A percentile compares a stretch with the other conserved stretches of the same genome.
Conservation (phyloP, 2,888 invertebrate genomes). For the Andrena fulva region DNA sequence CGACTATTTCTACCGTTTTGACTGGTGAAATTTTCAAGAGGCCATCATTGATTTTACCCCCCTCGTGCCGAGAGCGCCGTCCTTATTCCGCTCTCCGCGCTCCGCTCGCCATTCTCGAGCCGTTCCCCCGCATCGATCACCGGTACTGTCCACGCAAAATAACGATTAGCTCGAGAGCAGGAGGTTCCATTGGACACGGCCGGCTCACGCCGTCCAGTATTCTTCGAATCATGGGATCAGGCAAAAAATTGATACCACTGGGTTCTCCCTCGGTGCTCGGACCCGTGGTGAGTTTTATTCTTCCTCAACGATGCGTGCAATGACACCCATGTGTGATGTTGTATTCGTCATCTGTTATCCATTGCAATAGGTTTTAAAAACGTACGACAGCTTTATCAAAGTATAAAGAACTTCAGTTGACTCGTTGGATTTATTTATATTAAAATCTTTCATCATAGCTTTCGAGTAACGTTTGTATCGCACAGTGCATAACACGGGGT, state of each 20-base stretch:
- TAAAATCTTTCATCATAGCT: not conserved
- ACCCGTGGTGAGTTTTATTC: not conserved
- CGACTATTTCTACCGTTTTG: slow-evolving; percentile 78
- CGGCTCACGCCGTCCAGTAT: slow-evolving; percentile 42
- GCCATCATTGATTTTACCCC: slow-evolving; percentile 79
- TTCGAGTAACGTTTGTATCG: no score
- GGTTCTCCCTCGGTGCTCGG: not conserved
- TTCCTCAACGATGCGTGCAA: no score
- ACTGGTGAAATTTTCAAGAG: slow-evolving; percentile 80
- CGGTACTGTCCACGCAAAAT: slow-evolving; percentile 74
- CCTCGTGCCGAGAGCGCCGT: slow-evolving; percentile 67
- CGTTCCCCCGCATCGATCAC: slow-evolving; percentile 72
- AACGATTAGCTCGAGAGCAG: slow-evolving; percentile 72
- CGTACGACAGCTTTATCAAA: no score
- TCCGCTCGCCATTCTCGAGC: slow-evolving; percentile 67
- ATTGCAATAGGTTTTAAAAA: no score
- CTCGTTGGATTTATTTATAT: not conserved
- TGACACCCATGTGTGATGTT: no score
- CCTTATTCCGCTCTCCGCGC: slow-evolving; percentile 68
- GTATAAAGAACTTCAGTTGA: no score
- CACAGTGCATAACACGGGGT: not conserved
- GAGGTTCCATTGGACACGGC: slow-evolving; percentile 64
- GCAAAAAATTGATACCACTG: slow-evolving; percentile 34
- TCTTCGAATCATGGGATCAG: slow-evolving; percentile 39
- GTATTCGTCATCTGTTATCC: no score